A percentile compares a stretch with the other conserved stretches of the same genome.
Conservation (phyloP, 1,140 invertebrate species). For the Drosophila ficusphila region DNA sequence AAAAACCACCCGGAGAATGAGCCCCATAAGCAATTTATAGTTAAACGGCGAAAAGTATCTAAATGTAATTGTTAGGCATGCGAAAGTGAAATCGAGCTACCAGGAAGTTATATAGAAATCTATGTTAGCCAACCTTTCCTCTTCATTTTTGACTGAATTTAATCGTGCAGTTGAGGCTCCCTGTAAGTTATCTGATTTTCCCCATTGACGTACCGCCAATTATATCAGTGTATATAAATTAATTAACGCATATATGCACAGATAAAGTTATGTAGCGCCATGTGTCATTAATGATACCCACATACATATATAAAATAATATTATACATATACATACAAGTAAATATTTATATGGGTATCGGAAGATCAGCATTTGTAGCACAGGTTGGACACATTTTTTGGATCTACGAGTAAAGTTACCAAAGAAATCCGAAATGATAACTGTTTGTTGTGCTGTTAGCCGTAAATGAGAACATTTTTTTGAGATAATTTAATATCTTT, state of each 20-base stretch:
- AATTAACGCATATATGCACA: conserved; percentile 30
- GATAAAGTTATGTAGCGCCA: conserved; percentile 36
- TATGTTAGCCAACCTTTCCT: not conserved
- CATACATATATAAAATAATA: conserved; percentile 27
- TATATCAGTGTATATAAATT: conserved; percentile 60
- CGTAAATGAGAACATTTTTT: conserved; percentile 61
- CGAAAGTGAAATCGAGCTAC: conserved; percentile 17
- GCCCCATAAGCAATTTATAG: conserved; percentile 29
- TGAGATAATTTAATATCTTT: conserved; percentile 47
- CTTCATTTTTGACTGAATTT: conserved; percentile 54
- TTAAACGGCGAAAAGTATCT: conserved; percentile 30
- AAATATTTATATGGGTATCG: conserved; percentile 38
- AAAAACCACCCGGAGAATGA: not conserved
- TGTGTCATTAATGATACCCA: conserved; percentile 29
- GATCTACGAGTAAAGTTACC: conserved; percentile 6
- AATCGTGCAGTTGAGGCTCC: conserved; percentile 8
- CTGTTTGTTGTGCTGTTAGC: conserved; percentile 66
- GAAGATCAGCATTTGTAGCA: conserved; percentile 54
- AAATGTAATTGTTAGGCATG: conserved; percentile 38
- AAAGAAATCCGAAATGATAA: conserved; percentile 22
- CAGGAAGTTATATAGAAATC: conserved; percentile 19
- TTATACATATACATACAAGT: conserved; percentile 15
- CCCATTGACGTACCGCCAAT: conserved; percentile 37
- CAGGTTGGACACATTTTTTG: conserved; percentile 70
- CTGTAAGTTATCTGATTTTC: conserved; percentile 6